A percentile compares a stretch with the other conserved stretches of the same genome.
Conservation (phyloP, 2,797 vertebrate species). For the Darevskia nairensis region DNA sequence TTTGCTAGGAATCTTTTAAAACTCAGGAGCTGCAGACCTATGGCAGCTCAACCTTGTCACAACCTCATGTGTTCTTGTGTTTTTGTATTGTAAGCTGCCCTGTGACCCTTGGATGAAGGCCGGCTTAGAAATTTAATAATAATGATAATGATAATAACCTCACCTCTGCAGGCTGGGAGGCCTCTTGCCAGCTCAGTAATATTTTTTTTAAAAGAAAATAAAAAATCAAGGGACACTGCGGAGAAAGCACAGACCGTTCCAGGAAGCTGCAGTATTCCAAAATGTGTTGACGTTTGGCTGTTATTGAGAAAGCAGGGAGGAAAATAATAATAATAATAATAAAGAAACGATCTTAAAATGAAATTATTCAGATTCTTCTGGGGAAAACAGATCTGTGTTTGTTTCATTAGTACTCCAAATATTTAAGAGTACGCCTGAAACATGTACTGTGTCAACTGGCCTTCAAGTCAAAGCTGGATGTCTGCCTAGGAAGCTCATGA, state of each 20-base stretch:
- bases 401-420: too few species aligned
- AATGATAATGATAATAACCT: too few species aligned
- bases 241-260: constrained; percentile 1
- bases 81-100: too few species aligned
- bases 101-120: too few species aligned
- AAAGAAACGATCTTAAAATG: background rate
- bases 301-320: background rate
- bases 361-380: background rate
- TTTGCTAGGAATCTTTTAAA: constrained; percentile 33
- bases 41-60: background rate
- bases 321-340: background rate
- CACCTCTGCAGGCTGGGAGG: background rate
- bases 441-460: too few species aligned
- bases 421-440: too few species aligned
- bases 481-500: too few species aligned
- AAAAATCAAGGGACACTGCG: background rate
- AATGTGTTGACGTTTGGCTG: constrained; percentile 9
- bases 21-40: background rate
- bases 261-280: constrained; percentile 32
- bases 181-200: background rate
- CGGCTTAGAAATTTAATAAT: too few species aligned
- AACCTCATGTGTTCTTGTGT: too few species aligned
- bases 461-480: too few species aligned
- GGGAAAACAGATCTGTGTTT: too few species aligned
- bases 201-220: background rate